Conservation (phyloP, 2,888 invertebrate genomes). For the Petrolisthes cinctipes region DNA sequence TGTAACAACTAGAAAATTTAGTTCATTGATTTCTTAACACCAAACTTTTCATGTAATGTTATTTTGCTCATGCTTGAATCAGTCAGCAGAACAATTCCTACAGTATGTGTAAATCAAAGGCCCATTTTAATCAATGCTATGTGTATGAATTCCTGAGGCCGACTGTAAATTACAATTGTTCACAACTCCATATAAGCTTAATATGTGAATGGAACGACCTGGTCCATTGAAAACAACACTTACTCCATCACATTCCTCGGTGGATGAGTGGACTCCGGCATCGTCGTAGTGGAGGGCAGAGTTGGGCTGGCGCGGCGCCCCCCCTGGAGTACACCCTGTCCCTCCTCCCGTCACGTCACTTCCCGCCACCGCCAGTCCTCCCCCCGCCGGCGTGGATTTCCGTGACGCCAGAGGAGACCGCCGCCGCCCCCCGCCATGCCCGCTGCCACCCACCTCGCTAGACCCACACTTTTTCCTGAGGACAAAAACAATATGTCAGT, state of each 20-base stretch:
- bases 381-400: slow-evolving; percentile 42
- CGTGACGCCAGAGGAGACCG: slow-evolving; percentile 47
- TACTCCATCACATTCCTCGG: slow-evolving; percentile 52
- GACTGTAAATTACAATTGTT: no score
- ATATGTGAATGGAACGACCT: no score
- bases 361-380: slow-evolving; percentile 16
- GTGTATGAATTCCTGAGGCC: no score
- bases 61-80: no score
- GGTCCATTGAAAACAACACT: neutral
- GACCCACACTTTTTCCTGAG: slow-evolving; percentile 48
- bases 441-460: slow-evolving; percentile 50
- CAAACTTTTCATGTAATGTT: no score
- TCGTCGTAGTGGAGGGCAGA: slow-evolving; percentile 36
- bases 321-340: neutral
- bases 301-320: slow-evolving; percentile 21
- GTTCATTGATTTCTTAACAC: no score
- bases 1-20: no score
- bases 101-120: no score
- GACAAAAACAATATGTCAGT: neutral
- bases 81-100: no score
- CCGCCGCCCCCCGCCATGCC: slow-evolving; percentile 38
- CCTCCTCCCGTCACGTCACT: neutral
- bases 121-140: no score
- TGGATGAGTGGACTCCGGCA: slow-evolving; percentile 39
- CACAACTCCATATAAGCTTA: no score